phyloP scores from a whole-genome alignment of 1,140 invertebrate genomes.

The Megalopta genalis region DNA sequence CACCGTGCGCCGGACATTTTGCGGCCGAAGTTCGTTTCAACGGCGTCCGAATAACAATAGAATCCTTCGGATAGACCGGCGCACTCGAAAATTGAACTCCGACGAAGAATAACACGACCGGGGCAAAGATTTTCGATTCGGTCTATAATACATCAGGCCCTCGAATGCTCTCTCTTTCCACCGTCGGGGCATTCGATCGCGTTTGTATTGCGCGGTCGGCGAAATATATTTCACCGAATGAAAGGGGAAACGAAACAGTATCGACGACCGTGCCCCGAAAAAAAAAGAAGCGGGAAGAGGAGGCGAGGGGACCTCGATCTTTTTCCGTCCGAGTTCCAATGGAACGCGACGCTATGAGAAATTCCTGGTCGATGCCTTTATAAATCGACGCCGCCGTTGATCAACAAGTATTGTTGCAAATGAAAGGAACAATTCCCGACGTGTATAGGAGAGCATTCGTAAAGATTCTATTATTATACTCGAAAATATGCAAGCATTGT shows the following conservation, averaged over 20 bases:
- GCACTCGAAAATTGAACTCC: background rate
- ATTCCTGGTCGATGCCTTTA: constrained; percentile 7
- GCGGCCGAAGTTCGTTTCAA: background rate
- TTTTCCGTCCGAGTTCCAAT: background rate
- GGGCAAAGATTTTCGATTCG: constrained; percentile 32
- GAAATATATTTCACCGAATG: constrained; percentile 31
- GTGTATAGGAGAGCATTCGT: too few relatives aligned
- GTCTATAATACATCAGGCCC: constrained; percentile 21
- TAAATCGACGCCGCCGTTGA: background rate
- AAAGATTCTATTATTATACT: too few relatives aligned
- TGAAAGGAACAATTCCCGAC: too few relatives aligned
- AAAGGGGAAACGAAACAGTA: constrained; percentile 17
- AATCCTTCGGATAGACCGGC: background rate
- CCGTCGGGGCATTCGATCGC: constrained; percentile 21
- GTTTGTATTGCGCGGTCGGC: background rate
- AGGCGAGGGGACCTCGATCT: constrained; percentile 39
- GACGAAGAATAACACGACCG: background rate
- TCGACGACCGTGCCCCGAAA: background rate
- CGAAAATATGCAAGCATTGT: too few relatives aligned
- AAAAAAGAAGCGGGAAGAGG: background rate
- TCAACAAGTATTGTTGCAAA: too few relatives aligned
- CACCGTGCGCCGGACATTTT: too few relatives aligned
- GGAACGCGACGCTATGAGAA: background rate
- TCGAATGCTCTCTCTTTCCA: background rate
- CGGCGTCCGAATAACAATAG: background rate